Percentiles rank a stretch among this genome's conserved stretches.
Conservation (phyloP, 2,113 vertebrate genomes). For the Myiopsitta monachus region DNA sequence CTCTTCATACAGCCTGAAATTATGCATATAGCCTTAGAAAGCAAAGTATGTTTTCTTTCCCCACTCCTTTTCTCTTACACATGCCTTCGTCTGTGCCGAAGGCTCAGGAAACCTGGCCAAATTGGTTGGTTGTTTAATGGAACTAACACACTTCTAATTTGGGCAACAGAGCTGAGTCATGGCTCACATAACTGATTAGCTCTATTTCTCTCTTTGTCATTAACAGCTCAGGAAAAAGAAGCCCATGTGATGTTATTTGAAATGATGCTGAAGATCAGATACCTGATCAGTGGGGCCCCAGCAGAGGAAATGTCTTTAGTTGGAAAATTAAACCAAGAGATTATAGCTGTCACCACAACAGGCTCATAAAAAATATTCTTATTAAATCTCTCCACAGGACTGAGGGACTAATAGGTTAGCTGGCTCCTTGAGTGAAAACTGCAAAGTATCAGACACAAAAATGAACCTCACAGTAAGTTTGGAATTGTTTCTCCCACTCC, state of each 20-base stretch:
- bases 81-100: background rate
- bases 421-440: background rate
- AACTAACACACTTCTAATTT: background rate
- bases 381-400: background rate
- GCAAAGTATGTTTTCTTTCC: background rate
- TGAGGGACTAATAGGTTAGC: background rate
- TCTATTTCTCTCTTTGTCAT: background rate
- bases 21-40: background rate
- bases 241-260: background rate
- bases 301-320: background rate
- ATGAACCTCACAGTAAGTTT: background rate
- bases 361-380: background rate
- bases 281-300: background rate
- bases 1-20: background rate
- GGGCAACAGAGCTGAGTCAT: background rate
- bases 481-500: background rate
- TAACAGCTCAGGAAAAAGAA: background rate
- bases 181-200: background rate
- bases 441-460: background rate
- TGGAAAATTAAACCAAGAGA: constrained; percentile 8
- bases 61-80: background rate
- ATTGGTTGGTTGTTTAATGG: background rate
- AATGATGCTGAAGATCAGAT: background rate
- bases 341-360: background rate
- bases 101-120: background rate